phyloP scores from a whole-genome alignment of 2,113 vertebrate genomes.

The Rhombomys opimus region DNA sequence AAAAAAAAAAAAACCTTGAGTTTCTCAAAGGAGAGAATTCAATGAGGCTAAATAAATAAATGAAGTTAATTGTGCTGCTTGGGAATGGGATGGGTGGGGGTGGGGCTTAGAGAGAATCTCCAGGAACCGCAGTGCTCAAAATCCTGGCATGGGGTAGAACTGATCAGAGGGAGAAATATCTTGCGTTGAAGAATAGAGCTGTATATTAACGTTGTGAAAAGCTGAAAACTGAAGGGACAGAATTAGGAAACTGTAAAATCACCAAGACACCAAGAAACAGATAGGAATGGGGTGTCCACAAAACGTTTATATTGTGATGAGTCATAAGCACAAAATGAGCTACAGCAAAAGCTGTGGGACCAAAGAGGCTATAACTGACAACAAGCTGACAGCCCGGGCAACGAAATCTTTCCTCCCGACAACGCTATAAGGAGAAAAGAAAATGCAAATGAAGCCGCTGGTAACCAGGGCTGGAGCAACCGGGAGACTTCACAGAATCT shows the following conservation, averaged over 20 bases:
- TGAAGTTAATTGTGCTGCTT: conserved; percentile 17
- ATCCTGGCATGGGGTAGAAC: background rate
- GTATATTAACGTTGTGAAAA: conserved; percentile 14
- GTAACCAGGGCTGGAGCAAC: background rate
- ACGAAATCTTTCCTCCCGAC: background rate
- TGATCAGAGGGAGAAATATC: background rate
- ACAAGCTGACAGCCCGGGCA: background rate
- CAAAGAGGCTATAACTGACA: background rate
- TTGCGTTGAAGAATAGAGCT: background rate
- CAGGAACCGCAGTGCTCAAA: background rate
- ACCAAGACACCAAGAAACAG: conserved; percentile 31
- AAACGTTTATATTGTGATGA: conserved; percentile 18
- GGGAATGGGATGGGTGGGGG: background rate
- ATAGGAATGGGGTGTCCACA: conserved; percentile 7
- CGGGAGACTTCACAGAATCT: background rate
- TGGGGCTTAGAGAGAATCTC: background rate
- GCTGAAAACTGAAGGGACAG: background rate
- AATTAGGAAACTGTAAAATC: conserved; percentile 43
- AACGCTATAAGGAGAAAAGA: background rate
- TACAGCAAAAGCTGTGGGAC: background rate
- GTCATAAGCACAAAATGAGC: conserved; percentile 1
- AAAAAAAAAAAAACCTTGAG: background rate
- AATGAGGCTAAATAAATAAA: conserved; percentile 44
- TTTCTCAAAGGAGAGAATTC: conserved; percentile 50
- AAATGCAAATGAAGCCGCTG: background rate